Evolutionary conservation across 2,797 vertebrate genomes (phyloP).

Genomic region (Trematomus bernacchii): DNA sequence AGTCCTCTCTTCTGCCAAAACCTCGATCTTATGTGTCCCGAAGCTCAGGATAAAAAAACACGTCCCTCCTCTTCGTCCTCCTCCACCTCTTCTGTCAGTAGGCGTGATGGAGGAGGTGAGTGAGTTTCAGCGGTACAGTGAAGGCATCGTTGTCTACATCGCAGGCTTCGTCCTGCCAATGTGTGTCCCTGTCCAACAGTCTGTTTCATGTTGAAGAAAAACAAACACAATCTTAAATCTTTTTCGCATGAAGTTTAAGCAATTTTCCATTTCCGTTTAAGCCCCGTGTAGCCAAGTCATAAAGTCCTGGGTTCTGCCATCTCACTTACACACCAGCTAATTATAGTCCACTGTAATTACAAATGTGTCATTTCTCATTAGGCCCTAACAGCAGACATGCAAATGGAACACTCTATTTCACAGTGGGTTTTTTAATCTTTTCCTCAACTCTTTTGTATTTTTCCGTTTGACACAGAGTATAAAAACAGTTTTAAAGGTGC

Average conservation of each 20-base stretch:
- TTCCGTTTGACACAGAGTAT: slow-evolving; percentile 38
- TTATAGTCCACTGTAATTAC: slow-evolving; percentile 82
- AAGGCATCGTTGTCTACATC: slow-evolving; percentile 48
- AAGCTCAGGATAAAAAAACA: slow-evolving; percentile 53
- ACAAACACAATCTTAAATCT: background rate
- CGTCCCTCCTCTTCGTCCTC: slow-evolving; percentile 60
- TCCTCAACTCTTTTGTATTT: slow-evolving; percentile 43
- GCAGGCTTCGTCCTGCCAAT: slow-evolving; percentile 55
- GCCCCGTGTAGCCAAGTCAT: slow-evolving; percentile 36
- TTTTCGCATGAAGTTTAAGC: background rate
- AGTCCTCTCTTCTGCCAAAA: slow-evolving; percentile 43
- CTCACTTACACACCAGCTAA: slow-evolving; percentile 77
- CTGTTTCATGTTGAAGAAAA: slow-evolving; percentile 23
- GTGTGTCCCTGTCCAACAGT: slow-evolving; percentile 26
- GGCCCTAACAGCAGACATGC: slow-evolving; percentile 66
- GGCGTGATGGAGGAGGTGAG: slow-evolving; percentile 73
- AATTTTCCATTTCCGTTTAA: slow-evolving; percentile 9
- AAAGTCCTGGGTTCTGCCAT: slow-evolving; percentile 61
- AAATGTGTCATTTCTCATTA: slow-evolving; percentile 83
- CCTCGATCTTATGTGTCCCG: slow-evolving; percentile 37
- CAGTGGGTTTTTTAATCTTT: slow-evolving; percentile 48
- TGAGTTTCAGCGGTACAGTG: slow-evolving; percentile 48
- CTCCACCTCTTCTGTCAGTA: slow-evolving; percentile 69
- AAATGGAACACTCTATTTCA: slow-evolving; percentile 66
- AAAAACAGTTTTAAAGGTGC: slow-evolving; percentile 48